These are phyloP conservation scores for Seira sanloemensis DNA, from an alignment of 2,888 invertebrate species.

Conservation along the genomic window DNA sequence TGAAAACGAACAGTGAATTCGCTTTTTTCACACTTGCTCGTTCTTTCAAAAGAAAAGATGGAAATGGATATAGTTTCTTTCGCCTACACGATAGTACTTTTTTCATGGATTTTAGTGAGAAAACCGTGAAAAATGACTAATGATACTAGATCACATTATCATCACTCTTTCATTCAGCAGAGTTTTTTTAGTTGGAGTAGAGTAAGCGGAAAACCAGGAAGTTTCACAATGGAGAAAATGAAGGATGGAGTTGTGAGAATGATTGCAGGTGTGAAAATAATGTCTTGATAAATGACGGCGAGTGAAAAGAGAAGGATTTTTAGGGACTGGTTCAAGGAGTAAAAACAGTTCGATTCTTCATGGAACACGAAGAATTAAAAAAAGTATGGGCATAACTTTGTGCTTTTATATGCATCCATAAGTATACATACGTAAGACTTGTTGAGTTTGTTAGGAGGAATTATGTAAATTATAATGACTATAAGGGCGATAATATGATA, in stretches of 20 bases:
- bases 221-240: not conserved
- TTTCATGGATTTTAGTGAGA: not conserved
- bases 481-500: not conserved
- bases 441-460: not conserved
- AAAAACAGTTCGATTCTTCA: not conserved
- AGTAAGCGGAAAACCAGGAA: not conserved
- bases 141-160: not conserved
- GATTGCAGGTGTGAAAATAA: slow-evolving; percentile 39
- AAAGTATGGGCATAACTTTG: not conserved
- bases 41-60: not conserved
- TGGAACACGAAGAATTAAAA: not conserved
- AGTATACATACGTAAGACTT: not conserved
- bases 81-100: slow-evolving; percentile 1
- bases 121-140: slow-evolving; percentile 12
- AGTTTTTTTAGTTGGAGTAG: too few relatives aligned
- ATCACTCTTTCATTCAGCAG: too few relatives aligned
- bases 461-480: not conserved
- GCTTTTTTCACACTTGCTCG: too few relatives aligned
- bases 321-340: not conserved
- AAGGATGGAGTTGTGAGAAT: slow-evolving; percentile 25
- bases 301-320: slow-evolving; percentile 1
- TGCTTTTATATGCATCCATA: too few relatives aligned
- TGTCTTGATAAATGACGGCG: slow-evolving; percentile 6
- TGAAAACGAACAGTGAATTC: not conserved
- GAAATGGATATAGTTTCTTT: not conserved